Base-by-base conservation (phyloP, 2,888 invertebrate genomes). In the Megamerina dolium region DNA sequence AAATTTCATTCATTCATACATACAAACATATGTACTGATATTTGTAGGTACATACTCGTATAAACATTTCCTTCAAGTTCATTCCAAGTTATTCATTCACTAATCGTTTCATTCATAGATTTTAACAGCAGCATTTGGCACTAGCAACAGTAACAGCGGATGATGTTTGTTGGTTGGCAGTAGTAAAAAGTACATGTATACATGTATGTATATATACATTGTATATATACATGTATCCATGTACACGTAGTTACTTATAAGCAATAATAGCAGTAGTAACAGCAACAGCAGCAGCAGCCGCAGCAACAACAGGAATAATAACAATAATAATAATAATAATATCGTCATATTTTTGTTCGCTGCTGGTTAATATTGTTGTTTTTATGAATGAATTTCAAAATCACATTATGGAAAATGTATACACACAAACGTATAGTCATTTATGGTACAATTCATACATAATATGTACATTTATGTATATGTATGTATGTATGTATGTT, bases 401-500 rank as follows among this genome's bases (percentile, higher is more conserved):
- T n/a, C n/a, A n/a, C n/a, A n/a, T n/a, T n/a, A n/a, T n/a, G n/a
- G n/a, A n/a, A n/a, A n/a, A n/a, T n/a, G n/a, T n/a, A n/a, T n/a
- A n/a, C n/a, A n/a, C n/a, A n/a, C n/a, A n/a, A n/a, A n/a, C n/a
- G n/a, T n/a, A n/a, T n/a, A n/a, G n/a, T n/a, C n/a, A n/a, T n/a
- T n/a, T n/a, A n/a, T n/a, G n/a, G n/a, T n/a, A n/a, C n/a, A n/a
- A n/a, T n/a, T n/a, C n/a, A n/a, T n/a, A n/a, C n/a, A n/a, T n/a
- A n/a, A n/a, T n/a, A n/a, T n/a, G n/a, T n/a, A n/a, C n/a, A n/a
- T n/a, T n/a, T n/a, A n/a, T n/a, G n/a, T n/a, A 14, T 30, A 23
- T n/a, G 32, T 27, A 20, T 34, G 41, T 19, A 5, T 20, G 33
- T 33, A n/a, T 31, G n/a, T 21, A 20, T 36, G 19, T 42, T 14